These are phyloP conservation scores for Alethe diademata DNA, from an alignment of 2,113 vertebrate genomes.

Conservation along the genomic window DNA sequence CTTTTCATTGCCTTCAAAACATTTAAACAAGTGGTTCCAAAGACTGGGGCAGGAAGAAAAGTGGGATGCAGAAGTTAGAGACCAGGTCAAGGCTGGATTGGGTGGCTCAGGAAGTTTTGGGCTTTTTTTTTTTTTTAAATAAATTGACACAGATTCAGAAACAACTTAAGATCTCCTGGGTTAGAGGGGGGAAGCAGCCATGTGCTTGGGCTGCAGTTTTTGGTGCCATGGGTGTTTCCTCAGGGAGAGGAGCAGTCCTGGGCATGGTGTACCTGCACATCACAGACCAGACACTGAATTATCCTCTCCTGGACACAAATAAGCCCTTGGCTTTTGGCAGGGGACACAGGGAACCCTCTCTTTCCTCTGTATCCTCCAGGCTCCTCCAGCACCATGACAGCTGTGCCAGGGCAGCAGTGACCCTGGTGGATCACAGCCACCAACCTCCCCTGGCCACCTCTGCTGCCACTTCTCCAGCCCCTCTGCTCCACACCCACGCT, in stretches of 20 bases:
- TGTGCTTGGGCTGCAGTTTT: fast-evolving
- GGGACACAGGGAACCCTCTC: background rate
- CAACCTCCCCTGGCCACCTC: background rate
- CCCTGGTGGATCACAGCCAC: fast-evolving
- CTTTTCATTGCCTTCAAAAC: background rate
- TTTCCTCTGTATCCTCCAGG: no score
- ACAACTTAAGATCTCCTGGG: background rate
- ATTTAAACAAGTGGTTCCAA: background rate
- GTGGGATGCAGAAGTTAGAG: background rate
- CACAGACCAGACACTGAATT: background rate
- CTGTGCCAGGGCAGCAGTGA: background rate
- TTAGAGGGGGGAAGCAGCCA: background rate
- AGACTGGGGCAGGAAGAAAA: background rate
- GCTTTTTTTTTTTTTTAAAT: background rate
- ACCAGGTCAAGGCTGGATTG: background rate
- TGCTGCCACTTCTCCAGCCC: background rate
- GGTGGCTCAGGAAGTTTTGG: background rate
- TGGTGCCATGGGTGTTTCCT: background rate
- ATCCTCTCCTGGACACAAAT: background rate
- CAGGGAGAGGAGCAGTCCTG: background rate
- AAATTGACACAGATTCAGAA: background rate
- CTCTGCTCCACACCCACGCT: fast-evolving
- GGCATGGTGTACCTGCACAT: background rate
- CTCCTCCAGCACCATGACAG: fast-evolving
- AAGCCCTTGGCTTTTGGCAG: background rate